Evolutionary conservation across 2,888 invertebrate species (phyloP), one percentile per base, ranked within the genome.

Genomic region (Amaurobius ferox): DNA sequence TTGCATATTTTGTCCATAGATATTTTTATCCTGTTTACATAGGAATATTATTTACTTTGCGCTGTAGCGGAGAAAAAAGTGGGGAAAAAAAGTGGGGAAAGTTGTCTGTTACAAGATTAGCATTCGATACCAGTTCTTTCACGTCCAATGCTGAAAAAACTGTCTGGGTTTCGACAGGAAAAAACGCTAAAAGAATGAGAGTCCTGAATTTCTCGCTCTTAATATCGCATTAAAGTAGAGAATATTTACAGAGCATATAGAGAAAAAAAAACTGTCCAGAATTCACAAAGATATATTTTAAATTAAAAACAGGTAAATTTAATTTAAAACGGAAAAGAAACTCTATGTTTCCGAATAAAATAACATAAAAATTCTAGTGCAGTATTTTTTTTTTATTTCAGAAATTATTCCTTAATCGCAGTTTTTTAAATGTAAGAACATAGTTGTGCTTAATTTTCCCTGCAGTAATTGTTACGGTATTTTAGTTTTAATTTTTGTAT

Each of bases 71-170:
- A 11, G 23, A 16, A 55, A 16, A 16, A 5, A 23, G 23, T 19
- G 19, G 55, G 55, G 19, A 29, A 44, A 44, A 29, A 66, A 7
- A 78, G 30, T 26, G 29, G 48, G 19, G 11, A 32, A 26, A 62
- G 19, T 30, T 70, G 61, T 61, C 62, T 28, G 40, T 80, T 80
- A 80, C 73, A 73, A 61, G 80, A 80, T 80, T 80, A 72, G 64
- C 55, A 55, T 16, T 35, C 39, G 39, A 40, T 48, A 66, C 28
- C 35, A 44, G 61, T 44, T 55, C 64, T 71, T 79, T 72, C 39
- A 72, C 0, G 35, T 66, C 39, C 35, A 44, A 66, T 72, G 66
- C 48, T 66, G 64, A 77, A 77, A 79, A 71, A 40, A 35, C 29
- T 30, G n/a, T 11, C 23, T 35, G 13, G 35, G 23, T 39, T 19